Evolutionary conservation across 2,888 invertebrate species (phyloP).

Genomic region (Drosophila prostipennis): DNA sequence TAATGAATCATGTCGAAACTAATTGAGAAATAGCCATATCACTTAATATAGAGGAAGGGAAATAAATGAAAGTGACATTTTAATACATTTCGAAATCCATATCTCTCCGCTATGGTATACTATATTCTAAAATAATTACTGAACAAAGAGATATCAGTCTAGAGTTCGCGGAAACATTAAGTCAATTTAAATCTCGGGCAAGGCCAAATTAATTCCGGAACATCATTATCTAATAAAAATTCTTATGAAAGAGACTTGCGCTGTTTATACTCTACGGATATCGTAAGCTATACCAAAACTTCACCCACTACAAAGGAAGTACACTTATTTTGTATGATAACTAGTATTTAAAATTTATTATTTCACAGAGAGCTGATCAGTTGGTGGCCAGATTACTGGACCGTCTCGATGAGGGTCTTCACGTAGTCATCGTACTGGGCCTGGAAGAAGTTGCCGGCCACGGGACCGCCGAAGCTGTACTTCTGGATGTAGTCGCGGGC

Average conservation of each 20-base stretch:
- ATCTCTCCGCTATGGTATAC: background rate
- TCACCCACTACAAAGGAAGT: background rate
- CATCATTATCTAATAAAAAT: background rate
- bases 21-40: slow-evolving; percentile 12
- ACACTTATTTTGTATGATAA: background rate
- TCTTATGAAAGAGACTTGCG: background rate
- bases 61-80: slow-evolving; percentile 2
- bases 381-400: slow-evolving; percentile 45
- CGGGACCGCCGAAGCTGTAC: slow-evolving; percentile 89
- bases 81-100: background rate
- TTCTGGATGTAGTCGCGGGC: slow-evolving; percentile 90
- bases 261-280: background rate
- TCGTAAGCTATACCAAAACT: background rate
- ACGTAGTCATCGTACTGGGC: slow-evolving; percentile 93
- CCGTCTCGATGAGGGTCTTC: slow-evolving; percentile 84
- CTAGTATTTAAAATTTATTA: slow-evolving; percentile 56
- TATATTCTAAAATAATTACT: background rate
- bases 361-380: slow-evolving; percentile 45
- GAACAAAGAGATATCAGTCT: background rate
- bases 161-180: background rate
- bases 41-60: background rate
- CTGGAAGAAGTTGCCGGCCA: slow-evolving; percentile 93
- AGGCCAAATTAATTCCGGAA: background rate
- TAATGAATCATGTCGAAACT: slow-evolving; percentile 9
- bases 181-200: background rate